phyloP scores from a whole-genome alignment of 2,888 invertebrate genomes.

The Pyrocoelia pectoralis region DNA sequence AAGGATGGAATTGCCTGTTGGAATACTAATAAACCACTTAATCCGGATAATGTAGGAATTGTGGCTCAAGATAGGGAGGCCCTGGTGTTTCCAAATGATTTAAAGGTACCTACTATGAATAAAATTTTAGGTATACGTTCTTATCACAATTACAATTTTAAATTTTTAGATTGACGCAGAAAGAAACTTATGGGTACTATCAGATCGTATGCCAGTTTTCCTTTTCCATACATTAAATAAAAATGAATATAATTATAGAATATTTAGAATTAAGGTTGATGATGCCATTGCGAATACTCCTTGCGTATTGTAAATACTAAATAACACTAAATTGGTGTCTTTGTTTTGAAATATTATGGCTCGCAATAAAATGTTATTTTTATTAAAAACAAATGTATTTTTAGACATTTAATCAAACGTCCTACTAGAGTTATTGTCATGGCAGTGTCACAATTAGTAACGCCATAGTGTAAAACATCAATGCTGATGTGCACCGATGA shows the following conservation, averaged over 20 bases:
- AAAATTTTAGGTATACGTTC: too few relatives aligned
- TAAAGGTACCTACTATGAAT: slow-evolving; percentile 70
- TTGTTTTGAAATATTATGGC: too few relatives aligned
- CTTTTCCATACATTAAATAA: slow-evolving; percentile 71
- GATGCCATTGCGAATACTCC: slow-evolving; percentile 52
- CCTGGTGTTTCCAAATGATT: slow-evolving; percentile 80
- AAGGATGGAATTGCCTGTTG: slow-evolving; percentile 83
- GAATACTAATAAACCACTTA: slow-evolving; percentile 75
- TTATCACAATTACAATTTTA: slow-evolving; percentile 6
- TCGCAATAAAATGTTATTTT: too few relatives aligned
- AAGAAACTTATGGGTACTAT: slow-evolving; percentile 76
- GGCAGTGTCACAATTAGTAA: too few relatives aligned
- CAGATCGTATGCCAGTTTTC: slow-evolving; percentile 79
- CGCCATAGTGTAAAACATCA: too few relatives aligned
- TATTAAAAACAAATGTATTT: too few relatives aligned
- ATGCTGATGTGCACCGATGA: too few relatives aligned
- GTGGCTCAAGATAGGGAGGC: slow-evolving; percentile 73
- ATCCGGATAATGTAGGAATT: slow-evolving; percentile 70
- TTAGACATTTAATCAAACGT: too few relatives aligned
- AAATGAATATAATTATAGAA: slow-evolving; percentile 72
- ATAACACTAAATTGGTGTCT: too few relatives aligned
- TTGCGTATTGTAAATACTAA: slow-evolving; percentile 10
- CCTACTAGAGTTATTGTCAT: too few relatives aligned
- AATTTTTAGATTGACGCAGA: slow-evolving; percentile 66
- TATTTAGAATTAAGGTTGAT: slow-evolving; percentile 58